Base-by-base conservation (phyloP, 2,113 vertebrate species). In the Clarias macrocephalus region DNA sequence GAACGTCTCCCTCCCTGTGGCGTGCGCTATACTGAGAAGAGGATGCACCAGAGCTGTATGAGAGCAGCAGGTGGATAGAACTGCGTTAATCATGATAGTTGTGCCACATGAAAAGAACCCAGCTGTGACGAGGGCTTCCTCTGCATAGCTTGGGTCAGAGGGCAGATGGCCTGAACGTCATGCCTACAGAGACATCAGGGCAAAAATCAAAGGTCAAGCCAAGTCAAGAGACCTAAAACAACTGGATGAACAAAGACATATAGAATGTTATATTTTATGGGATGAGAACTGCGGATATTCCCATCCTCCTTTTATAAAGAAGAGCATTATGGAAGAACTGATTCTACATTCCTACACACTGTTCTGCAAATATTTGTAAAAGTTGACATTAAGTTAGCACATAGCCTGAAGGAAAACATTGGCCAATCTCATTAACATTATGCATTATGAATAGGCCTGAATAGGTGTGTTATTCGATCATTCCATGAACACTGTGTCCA, bases 121-220 rank as follows among this genome's bases (percentile, higher is more conserved):
- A 91, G 89, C 89, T 90, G 90, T 87, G 56, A 16, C 33, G 63
- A 72, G 82, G 70, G 72, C 66, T 59, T 57, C 59, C 7, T 19
- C 48, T 72, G 79, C 37, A 66, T 80, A 90, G 68, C 65, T 63
- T 73, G 30, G 88, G 88, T 88, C 86, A 91, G 87, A 88, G 62
- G 88, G 72, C 88, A 89, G 33, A 66, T 42, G 57, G 86, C 80
- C 72, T 80, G n/a, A 42, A 81, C 88, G 84, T 23, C 70, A 82
- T 5, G 63, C 48, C 81, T 37, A n/a, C 16, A 83, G 19, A 73
- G 57, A 77, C 33, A 85, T 7, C n/a, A 79, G 59, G 15, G 57
- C 33, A 62, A 82, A 54, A 30, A 63, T 21, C 75, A 30, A 62
- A 77, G 85, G 66, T 85, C 82, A 84, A 86, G 33, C 2, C 21